A percentile compares a stretch with the other conserved stretches of the same genome.
phyloP scores from a whole-genome alignment of 2,797 vertebrate genomes.

The Craterocephalus amniculus region DNA sequence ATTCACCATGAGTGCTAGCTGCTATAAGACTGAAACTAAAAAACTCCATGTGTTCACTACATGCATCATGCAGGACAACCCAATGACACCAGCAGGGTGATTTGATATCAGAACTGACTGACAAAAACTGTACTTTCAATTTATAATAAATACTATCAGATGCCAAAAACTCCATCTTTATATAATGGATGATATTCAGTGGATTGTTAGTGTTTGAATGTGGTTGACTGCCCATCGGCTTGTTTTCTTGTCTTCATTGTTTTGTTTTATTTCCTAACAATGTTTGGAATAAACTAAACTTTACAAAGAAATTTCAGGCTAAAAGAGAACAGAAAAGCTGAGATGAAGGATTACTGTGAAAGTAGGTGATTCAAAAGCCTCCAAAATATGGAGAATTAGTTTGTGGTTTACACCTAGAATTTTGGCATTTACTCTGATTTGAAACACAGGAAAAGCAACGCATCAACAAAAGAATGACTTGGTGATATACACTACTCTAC shows the following conservation, averaged over 20 bases:
- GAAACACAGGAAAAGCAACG: neutral
- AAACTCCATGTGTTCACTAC: neutral
- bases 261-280: too few relatives aligned
- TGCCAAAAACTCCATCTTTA: constrained; percentile 4
- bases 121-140: neutral
- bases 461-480: neutral
- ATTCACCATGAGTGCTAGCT: neutral
- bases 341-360: neutral
- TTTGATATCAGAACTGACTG: constrained; percentile 6
- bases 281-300: neutral
- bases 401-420: neutral
- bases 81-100: neutral
- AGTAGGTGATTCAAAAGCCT: neutral
- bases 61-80: neutral
- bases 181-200: neutral
- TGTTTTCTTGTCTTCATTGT: too few relatives aligned
- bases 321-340: neutral
- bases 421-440: neutral
- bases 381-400: neutral
- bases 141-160: neutral
- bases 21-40: too few relatives aligned
- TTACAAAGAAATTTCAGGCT: neutral
- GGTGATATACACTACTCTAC: constrained; percentile 2
- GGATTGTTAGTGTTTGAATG: too few relatives aligned
- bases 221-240: too few relatives aligned